These are phyloP conservation scores for Diadegma fenestrale DNA, from an alignment of 2,888 invertebrate species.

Conservation along the genomic window DNA sequence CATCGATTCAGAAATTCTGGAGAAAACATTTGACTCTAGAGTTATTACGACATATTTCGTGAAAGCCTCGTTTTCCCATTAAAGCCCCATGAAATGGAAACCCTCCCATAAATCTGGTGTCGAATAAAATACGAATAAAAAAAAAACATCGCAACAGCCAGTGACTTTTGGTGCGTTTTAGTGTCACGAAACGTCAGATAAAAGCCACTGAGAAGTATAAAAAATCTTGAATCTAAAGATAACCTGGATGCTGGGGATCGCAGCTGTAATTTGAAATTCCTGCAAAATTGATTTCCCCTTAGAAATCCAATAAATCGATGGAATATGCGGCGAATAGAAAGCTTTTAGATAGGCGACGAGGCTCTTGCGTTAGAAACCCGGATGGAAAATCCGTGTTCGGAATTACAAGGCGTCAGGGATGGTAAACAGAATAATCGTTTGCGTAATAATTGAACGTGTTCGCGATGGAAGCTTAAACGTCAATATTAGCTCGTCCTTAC, in stretches of 20 bases:
- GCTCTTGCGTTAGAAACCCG: constrained; percentile 1
- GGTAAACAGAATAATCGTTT: constrained; percentile 28
- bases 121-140: background rate
- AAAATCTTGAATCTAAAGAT: background rate
- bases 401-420: constrained; percentile 9
- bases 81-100: background rate
- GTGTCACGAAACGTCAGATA: background rate
- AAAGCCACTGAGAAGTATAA: background rate
- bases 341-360: background rate
- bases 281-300: background rate
- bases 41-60: background rate
- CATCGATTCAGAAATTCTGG: background rate
- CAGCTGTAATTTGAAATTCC: background rate
- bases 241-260: background rate
- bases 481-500: constrained; percentile 25
- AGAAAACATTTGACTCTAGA: background rate
- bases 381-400: constrained; percentile 10
- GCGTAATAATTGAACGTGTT: constrained; percentile 15
- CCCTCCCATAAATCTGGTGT: background rate
- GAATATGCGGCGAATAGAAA: background rate
- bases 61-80: background rate
- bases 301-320: background rate
- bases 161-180: background rate
- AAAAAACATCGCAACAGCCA: background rate
- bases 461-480: background rate